Evolutionary conservation across 2,797 vertebrate species (phyloP), one percentile per base, ranked within the genome.

Genomic region (Gorsachius magnificus): DNA sequence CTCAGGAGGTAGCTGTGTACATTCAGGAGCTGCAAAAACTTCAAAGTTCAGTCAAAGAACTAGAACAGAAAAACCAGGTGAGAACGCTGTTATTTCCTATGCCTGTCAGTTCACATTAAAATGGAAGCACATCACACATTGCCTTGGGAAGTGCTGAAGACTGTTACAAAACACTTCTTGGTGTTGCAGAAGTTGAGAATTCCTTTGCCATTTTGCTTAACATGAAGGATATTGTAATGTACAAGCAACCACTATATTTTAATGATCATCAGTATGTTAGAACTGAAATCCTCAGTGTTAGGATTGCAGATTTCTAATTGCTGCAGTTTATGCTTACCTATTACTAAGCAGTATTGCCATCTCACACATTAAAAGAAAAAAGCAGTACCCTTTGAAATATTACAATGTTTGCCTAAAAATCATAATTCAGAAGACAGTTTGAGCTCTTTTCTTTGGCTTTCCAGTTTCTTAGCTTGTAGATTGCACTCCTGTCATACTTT

Each of bases 1-100:
- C 99, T 33, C 99, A 99, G 96, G 99, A 99, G 93, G 99, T 98
- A 90, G 99, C 99, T 21, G 99, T 99, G 31, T 99, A 99, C 96
- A 98, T 99, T 6, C 99, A 99, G 91, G 99, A 99, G 97, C 98
- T 99, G 95, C 99, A 99, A 61, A 98, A 99, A 95, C 98, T 99
- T 80, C 98, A 98, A 98, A 98, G 97, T 94, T 98, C 97, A 87
- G 75, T 99, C 95, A 98, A 99, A 96, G 99, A 99, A 91, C 95
- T 99, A 92, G 98, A 99, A 97, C 99, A 99, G 93, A 99, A 99
- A 95, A 99, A 98, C 96, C 98, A 99, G 99, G 99, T 99, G 97
- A 97, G 97, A 88, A 65, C 90, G 87, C 77, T 81, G 15, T 89
- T 96, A 26, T 36, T 91, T 64, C 7, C 22, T 84, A 2, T 25